Evolutionary conservation across 2,797 vertebrate genomes (phyloP).

Genomic region (Catostomus latipinnis): DNA sequence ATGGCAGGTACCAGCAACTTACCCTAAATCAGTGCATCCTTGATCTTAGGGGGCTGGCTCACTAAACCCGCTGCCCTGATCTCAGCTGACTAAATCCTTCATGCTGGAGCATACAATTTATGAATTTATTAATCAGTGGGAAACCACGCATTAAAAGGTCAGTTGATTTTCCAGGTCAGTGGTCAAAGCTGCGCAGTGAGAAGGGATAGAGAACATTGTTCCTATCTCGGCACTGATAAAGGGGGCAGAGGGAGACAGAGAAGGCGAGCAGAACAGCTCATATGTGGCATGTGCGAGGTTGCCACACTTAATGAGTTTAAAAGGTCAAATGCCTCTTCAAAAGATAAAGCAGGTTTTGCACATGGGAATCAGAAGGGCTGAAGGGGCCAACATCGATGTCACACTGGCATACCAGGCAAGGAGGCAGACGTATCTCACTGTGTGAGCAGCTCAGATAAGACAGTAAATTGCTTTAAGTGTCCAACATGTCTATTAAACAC

Average conservation of each 20-base stretch:
- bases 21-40: neutral
- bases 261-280: slow-evolving; percentile 35
- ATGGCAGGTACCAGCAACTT: neutral
- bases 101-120: slow-evolving; percentile 70
- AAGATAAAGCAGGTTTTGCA: slow-evolving; percentile 76
- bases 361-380: slow-evolving; percentile 12
- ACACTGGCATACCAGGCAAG: neutral
- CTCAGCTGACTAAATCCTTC: slow-evolving; percentile 59
- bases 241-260: slow-evolving; percentile 20
- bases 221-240: slow-evolving; percentile 51
- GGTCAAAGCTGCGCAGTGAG: slow-evolving; percentile 64
- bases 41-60: neutral
- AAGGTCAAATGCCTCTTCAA: slow-evolving; percentile 79
- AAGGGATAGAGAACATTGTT: slow-evolving; percentile 41
- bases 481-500: neutral
- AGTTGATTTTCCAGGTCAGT: slow-evolving; percentile 79
- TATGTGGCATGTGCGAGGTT: slow-evolving; percentile 50
- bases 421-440: neutral
- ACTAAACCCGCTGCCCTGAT: slow-evolving; percentile 8
- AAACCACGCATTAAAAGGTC: slow-evolving; percentile 77
- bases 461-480: neutral
- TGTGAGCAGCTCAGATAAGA: neutral
- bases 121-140: slow-evolving; percentile 78
- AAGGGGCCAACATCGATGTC: slow-evolving; percentile 8
- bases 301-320: slow-evolving; percentile 77